Base-by-base conservation (phyloP, 2,113 vertebrate species). In the Barnardius zonarius region DNA sequence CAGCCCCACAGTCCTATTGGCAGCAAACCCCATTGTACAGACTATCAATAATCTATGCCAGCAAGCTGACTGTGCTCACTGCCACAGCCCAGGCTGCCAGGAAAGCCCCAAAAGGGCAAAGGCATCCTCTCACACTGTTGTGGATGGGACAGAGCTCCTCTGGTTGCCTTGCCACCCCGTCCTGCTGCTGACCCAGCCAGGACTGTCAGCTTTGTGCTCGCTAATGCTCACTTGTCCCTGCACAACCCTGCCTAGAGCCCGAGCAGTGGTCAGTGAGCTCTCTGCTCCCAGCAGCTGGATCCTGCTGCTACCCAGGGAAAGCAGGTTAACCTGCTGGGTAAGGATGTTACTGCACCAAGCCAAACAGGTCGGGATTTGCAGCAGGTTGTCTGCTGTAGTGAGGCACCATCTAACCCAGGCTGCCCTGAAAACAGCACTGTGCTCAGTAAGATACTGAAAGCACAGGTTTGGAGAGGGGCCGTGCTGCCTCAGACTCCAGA, bases 131-230 rank as follows among this genome's bases (percentile, higher is more conserved):
- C 54, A 25, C 3, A 1, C 13, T 19, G 27, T 73, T 2, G 3
- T 6, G 23, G 25, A 9, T 8, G 39, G 72, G 78, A 11, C 28
- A n/a, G 43, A 35, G 25, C 46, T 74, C 52, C 35, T 41, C 11
- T 0, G 1, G 9, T 30, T 11, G 13, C 67, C 39, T 19, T 9
- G 0, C 18, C 17, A 3, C 41, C 35, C 24, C 20, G 25, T 13
- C 23, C 41, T n/a, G 41, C 44, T 23, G 51, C 39, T 43, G 16
- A 27, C 14, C 13, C 49, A 10, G n/a, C 17, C 27, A 5, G n/a
- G 14, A 5, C 49, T 6, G 7, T 4, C 49, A 13, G 49, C 64
- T 23, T 8, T 3, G 24, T 10, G 33, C 55, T 62, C 4, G 0
- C 39, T 17, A 2, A 6, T 2, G 20, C 48, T 28, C 4, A 17